phyloP scores from a whole-genome alignment of 2,888 invertebrate genomes.

The Pantelozetes paolii region DNA sequence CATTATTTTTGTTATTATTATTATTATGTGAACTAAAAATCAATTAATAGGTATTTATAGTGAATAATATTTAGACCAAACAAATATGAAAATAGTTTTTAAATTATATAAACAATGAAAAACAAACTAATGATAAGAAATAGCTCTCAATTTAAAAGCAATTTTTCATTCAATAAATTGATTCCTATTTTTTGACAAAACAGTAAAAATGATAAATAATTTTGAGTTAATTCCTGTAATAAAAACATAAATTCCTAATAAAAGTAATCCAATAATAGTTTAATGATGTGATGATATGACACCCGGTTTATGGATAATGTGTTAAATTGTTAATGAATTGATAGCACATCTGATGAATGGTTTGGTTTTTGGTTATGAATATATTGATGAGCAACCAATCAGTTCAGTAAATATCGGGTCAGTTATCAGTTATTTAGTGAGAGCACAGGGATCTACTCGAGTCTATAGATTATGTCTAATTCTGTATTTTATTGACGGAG shows the following conservation, averaged over 20 bases:
- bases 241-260: not conserved
- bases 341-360: not conserved
- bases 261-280: not conserved
- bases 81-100: too few relatives aligned
- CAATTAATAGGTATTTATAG: too few relatives aligned
- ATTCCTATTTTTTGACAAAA: too few relatives aligned
- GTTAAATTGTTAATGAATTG: slow-evolving; percentile 13
- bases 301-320: not conserved
- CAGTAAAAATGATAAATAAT: too few relatives aligned
- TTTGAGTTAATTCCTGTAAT: not conserved
- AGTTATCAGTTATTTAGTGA: slow-evolving; percentile 19
- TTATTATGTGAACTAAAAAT: too few relatives aligned
- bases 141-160: too few relatives aligned
- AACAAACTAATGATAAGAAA: too few relatives aligned
- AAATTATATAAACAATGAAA: too few relatives aligned
- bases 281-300: not conserved
- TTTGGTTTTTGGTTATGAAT: not conserved
- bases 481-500: slow-evolving; percentile 5
- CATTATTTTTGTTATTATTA: too few relatives aligned
- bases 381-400: not conserved
- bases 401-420: slow-evolving; percentile 19
- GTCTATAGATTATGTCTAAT: not conserved
- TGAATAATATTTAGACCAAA: too few relatives aligned
- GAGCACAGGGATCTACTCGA: not conserved
- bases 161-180: too few relatives aligned